These are phyloP conservation scores for Cinclus cinclus DNA, from an alignment of 2,113 vertebrate species.

Conservation along the genomic window DNA sequence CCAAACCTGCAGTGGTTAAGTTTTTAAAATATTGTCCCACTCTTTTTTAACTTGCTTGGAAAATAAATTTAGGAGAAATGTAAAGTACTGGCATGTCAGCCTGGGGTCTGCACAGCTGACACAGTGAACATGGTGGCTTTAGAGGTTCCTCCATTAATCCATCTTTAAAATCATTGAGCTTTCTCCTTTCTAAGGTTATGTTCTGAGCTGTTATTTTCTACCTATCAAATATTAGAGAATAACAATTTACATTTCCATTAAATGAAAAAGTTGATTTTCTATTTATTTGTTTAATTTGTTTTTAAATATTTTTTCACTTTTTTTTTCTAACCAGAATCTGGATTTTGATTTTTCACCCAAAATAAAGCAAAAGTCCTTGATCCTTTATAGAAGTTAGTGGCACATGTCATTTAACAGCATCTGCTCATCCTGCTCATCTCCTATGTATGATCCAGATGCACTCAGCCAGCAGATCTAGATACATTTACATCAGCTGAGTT, in stretches of 20 bases:
- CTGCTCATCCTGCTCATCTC: not conserved
- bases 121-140: not conserved
- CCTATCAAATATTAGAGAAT: not conserved
- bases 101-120: not conserved
- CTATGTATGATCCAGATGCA: not conserved
- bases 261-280: not conserved
- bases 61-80: not conserved
- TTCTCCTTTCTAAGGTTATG: not conserved
- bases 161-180: not conserved
- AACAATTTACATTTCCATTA: not conserved
- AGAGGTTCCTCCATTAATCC: not conserved
- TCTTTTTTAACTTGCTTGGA: not conserved
- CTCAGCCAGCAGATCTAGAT: not conserved
- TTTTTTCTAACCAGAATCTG: not conserved
- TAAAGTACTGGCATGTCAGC: not conserved
- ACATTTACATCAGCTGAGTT: not conserved
- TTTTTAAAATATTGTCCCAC: not conserved
- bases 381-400: not conserved
- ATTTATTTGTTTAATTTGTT: not conserved
- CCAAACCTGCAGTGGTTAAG: accelerated
- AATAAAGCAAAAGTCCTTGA: not conserved
- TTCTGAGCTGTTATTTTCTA: not conserved
- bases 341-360: not conserved
- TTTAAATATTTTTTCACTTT: not conserved
- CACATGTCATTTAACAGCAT: not conserved